Evolutionary conservation across 1,140 invertebrate genomes (phyloP), one percentile per base, ranked within the genome.

Genomic region (Sitophilus oryzae): DNA sequence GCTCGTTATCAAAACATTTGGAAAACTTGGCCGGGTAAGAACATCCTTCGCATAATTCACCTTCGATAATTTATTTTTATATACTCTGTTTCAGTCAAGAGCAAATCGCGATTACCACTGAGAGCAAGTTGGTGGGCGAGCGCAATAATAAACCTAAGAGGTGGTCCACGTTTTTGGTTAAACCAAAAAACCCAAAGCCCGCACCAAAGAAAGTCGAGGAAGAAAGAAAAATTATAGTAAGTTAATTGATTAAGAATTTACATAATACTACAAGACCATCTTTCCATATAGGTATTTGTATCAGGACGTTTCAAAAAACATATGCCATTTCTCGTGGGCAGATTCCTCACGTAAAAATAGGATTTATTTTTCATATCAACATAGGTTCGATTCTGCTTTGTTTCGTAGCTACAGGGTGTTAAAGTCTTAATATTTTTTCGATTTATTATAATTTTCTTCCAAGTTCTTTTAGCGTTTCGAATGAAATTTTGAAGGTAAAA

Each of bases 151-250:
- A 82, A 53, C 78, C 80, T 43, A 79, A 76, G 38, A 82, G 77
- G 50, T 82, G 76, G 65, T 84, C 85, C n/a, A 84, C 83, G 10
- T 87, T 87, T 62, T 66, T 86, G 30, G 81, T 85, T 63, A 84
- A 82, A 57, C 84, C 85, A 1, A 75, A 80, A 57, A 73, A 82
- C 18, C 80, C 83, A 0, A 74, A 80, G 25, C 82, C 83, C 0
- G 74, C 67, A 49, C 71, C 73, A 1, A 79, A 77, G 52, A 71
- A 66, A 34, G 48, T 62, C 25, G 60, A 61, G 41, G 59, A 70
- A 40, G 57, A 58, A 46, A 44, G 34, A 25, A 35, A 52, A 40
- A 46, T 59, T 11, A 25, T 47, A 1, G 57, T 58, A 48, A 52
- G 55, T 46, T 6, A 19, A 37, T 37, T 25, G 16, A 15, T 22